Conservation (phyloP, 2,888 invertebrate genomes). For the Ectemnius continuus region DNA sequence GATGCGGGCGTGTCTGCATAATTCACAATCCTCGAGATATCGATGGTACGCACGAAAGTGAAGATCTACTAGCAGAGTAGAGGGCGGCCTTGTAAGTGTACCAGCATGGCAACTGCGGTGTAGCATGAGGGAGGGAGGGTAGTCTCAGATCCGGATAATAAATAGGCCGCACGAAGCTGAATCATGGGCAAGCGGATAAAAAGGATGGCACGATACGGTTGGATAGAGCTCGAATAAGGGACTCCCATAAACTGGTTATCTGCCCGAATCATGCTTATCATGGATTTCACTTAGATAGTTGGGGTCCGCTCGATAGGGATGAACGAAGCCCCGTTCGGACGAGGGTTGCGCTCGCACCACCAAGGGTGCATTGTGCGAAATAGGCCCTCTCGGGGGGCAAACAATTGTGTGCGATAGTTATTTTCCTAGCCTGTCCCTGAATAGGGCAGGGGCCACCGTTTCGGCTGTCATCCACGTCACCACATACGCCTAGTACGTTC, state of each 20-base stretch:
- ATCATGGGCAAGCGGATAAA: conserved; percentile 33
- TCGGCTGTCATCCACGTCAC: conserved; percentile 21
- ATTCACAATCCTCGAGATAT: neutral
- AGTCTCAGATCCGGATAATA: neutral
- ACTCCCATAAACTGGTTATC: conserved; percentile 75
- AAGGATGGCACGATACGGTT: conserved; percentile 30
- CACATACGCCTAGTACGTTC: conserved; percentile 50
- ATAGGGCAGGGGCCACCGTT: conserved; percentile 15
- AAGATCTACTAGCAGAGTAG: neutral
- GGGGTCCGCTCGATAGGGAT: conserved; percentile 42
- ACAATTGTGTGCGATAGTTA: conserved; percentile 67
- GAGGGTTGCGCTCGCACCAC: conserved; percentile 41
- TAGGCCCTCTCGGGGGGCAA: conserved; percentile 57
- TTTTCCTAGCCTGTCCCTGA: conserved; percentile 58
- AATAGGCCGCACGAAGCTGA: neutral
- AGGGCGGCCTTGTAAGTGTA: no score
- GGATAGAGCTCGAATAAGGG: conserved; percentile 37
- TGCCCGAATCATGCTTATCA: conserved; percentile 74
- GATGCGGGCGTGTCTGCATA: neutral
- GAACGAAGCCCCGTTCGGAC: conserved; percentile 14
- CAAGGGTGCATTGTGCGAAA: conserved; percentile 65
- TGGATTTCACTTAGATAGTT: conserved; percentile 71
- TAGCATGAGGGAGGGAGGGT: neutral
- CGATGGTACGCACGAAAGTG: neutral
- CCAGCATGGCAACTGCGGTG: neutral